phyloP scores from a whole-genome alignment of 2,113 vertebrate species.

The Proterorhinus semilunaris region DNA sequence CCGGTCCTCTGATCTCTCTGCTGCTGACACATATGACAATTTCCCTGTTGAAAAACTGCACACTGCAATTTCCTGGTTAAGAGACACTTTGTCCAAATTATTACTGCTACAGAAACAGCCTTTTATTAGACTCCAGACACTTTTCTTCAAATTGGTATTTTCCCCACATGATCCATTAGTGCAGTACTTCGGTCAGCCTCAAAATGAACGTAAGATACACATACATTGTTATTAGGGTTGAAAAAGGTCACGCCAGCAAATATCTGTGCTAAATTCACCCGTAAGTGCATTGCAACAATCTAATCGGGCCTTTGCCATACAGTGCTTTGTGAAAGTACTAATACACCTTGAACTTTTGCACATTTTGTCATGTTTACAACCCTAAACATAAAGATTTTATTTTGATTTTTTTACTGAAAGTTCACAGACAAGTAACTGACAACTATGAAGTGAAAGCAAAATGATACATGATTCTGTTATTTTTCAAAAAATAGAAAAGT shows the following conservation, averaged over 20 bases:
- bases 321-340: too few species aligned
- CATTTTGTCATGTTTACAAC: too few species aligned
- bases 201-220: slow-evolving; percentile 33
- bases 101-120: not conserved
- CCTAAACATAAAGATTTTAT: too few species aligned
- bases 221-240: slow-evolving; percentile 36
- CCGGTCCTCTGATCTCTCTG: not conserved
- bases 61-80: not conserved
- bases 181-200: not conserved
- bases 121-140: not conserved
- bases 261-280: slow-evolving; percentile 33
- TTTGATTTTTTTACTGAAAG: too few species aligned
- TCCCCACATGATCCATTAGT: not conserved
- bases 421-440: too few species aligned
- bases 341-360: too few species aligned
- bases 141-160: not conserved
- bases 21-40: not conserved
- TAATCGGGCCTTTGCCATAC: slow-evolving; percentile 26
- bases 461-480: too few species aligned
- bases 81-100: not conserved
- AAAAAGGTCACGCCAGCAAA: slow-evolving; percentile 41
- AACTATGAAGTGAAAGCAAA: too few species aligned
- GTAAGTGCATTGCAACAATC: slow-evolving; percentile 36
- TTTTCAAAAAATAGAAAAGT: too few species aligned
- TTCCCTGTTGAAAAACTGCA: not conserved